phyloP scores from a whole-genome alignment of 2,113 vertebrate species.

The Lagopus muta region DNA sequence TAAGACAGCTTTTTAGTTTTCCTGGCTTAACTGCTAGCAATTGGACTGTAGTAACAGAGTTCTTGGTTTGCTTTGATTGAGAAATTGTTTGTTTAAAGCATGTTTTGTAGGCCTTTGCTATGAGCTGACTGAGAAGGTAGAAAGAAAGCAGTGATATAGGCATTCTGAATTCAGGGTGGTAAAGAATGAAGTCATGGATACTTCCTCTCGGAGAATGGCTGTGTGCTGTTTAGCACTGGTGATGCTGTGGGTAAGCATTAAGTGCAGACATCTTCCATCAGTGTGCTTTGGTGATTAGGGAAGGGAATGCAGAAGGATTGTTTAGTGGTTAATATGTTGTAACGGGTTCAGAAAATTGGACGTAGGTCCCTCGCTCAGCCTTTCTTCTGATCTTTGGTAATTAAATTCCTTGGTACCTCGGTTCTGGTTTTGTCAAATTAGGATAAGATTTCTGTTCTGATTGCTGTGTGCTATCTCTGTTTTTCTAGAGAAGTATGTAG shows the following conservation, averaged over 20 bases:
- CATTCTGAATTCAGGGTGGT: not conserved
- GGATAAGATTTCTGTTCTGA: not conserved
- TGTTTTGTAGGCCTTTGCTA: not conserved
- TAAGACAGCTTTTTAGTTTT: not conserved
- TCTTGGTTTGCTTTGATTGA: not conserved
- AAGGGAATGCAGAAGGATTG: not conserved
- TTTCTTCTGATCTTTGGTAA: not conserved
- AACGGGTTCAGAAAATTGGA: not conserved
- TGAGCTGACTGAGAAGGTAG: not conserved
- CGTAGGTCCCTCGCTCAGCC: not conserved
- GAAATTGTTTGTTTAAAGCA: not conserved
- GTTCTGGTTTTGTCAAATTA: not conserved
- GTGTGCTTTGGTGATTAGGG: not conserved
- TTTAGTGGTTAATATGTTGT: not conserved
- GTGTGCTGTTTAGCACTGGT: rapidly evolving
- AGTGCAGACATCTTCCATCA: rapidly evolving
- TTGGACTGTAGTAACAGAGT: not conserved
- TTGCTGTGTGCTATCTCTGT: not conserved
- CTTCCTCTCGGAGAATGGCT: not conserved
- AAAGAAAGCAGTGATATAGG: not conserved
- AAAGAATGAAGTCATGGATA: not conserved
- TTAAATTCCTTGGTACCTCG: not conserved
- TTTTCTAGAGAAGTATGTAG: not conserved
- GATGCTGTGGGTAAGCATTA: not conserved
- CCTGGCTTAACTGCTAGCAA: not conserved